A percentile compares a stretch with the other conserved stretches of the same genome.
phyloP scores from a whole-genome alignment of 2,797 vertebrate species.

The Sciurus carolinensis region DNA sequence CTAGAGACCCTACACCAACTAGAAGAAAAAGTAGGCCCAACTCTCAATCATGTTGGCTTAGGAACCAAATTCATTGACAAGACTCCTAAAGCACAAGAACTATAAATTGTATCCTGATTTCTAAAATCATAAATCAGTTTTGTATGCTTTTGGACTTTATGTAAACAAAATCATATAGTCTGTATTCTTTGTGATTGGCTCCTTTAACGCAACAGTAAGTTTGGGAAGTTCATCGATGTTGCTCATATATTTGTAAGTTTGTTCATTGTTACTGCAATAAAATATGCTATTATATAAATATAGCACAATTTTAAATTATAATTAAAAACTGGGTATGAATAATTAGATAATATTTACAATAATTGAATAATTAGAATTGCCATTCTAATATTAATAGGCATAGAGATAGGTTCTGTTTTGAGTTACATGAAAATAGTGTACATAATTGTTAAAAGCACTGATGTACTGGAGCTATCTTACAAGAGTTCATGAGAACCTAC shows the following conservation, averaged over 20 bases:
- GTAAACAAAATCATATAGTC: constrained; percentile 2
- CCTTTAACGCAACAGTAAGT: constrained; percentile 12
- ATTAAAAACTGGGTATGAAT: neutral
- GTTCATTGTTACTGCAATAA: neutral
- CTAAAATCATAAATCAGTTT: neutral
- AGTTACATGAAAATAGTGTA: neutral
- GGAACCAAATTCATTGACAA: no score
- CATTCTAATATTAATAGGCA: neutral
- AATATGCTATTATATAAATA: neutral
- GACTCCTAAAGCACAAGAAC: no score
- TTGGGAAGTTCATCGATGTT: neutral
- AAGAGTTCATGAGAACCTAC: neutral
- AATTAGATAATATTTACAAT: neutral
- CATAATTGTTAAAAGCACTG: neutral
- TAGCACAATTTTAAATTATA: neutral
- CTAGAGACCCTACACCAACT: no score
- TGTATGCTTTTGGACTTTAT: constrained; percentile 27
- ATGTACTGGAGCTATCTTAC: neutral
- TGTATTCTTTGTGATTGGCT: constrained; percentile 21
- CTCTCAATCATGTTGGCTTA: no score
- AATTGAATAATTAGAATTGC: neutral
- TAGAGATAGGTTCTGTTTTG: neutral
- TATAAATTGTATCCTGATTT: constrained; percentile 33
- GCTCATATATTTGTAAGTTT: neutral
- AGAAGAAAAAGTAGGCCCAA: no score